Conservation (phyloP, 2,888 invertebrate genomes). For the Caradrina kadenii region DNA sequence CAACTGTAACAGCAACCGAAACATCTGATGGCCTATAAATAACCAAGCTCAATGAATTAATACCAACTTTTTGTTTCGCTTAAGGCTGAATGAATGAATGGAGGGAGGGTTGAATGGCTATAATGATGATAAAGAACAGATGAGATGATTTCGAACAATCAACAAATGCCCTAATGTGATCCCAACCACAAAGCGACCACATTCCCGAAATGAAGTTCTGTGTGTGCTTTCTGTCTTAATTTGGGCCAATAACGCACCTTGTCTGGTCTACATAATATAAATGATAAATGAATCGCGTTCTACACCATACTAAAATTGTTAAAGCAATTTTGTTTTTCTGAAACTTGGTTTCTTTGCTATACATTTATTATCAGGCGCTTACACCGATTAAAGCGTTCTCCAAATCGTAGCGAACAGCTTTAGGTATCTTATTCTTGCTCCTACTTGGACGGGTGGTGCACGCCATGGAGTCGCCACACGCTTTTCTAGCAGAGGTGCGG, state of each 20-base stretch:
- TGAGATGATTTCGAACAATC: neutral
- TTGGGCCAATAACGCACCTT: neutral
- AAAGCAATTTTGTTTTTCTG: neutral
- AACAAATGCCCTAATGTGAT: too few species aligned
- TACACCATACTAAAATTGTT: neutral
- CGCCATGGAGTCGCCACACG: slow-evolving; percentile 61
- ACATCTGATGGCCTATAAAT: neutral
- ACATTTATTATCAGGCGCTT: slow-evolving; percentile 63
- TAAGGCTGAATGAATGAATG: too few species aligned
- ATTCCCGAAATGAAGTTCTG: neutral
- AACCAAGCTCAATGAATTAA: neutral
- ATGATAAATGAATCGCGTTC: neutral
- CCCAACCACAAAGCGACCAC: too few species aligned
- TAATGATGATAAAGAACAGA: neutral
- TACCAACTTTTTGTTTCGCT: neutral
- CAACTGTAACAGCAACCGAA: slow-evolving; percentile 72
- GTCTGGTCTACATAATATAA: neutral
- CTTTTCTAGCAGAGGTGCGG: slow-evolving; percentile 58
- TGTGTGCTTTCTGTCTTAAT: too few species aligned
- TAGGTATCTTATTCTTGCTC: slow-evolving; percentile 78
- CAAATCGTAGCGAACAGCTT: slow-evolving; percentile 81
- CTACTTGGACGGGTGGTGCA: slow-evolving; percentile 62
- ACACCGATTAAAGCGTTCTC: slow-evolving; percentile 85
- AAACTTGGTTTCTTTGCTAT: slow-evolving; percentile 13
- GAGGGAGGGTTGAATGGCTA: too few species aligned